phyloP scores from a whole-genome alignment of 2,113 vertebrate species.

The Myotis brandtii region DNA sequence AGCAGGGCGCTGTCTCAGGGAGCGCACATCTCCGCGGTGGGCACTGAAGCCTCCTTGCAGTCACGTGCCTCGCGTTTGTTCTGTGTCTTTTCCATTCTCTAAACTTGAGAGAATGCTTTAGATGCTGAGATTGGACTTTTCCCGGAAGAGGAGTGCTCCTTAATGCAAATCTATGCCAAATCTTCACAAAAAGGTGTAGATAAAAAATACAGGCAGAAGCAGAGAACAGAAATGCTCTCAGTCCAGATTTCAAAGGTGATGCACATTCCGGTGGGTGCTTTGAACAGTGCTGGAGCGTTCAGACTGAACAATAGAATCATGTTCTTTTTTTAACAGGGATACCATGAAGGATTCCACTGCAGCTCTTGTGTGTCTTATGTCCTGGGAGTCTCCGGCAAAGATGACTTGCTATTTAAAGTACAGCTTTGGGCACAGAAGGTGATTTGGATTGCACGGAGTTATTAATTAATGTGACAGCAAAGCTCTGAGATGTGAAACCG shows the following conservation, averaged over 20 bases:
- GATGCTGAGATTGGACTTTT: constrained; percentile 32
- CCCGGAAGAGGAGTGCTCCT: background rate
- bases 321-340: background rate
- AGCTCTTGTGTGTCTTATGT: background rate
- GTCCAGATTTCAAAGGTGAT: background rate
- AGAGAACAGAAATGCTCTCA: background rate
- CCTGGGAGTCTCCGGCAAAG: constrained; percentile 60
- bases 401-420: constrained; percentile 57
- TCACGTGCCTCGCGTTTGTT: background rate
- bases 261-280: background rate
- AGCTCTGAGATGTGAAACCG: constrained; percentile 66
- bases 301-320: background rate
- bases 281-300: background rate
- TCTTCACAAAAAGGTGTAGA: background rate
- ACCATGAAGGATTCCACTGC: background rate
- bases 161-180: constrained; percentile 33
- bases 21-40: background rate
- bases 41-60: background rate
- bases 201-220: background rate
- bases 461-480: constrained; percentile 73
- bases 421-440: constrained; percentile 48
- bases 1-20: background rate
- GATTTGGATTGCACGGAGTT: constrained; percentile 61
- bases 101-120: constrained; percentile 46
- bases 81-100: constrained; percentile 46